phyloP scores from a whole-genome alignment of 2,113 vertebrate genomes.

The Chaetodon trifascialis region DNA sequence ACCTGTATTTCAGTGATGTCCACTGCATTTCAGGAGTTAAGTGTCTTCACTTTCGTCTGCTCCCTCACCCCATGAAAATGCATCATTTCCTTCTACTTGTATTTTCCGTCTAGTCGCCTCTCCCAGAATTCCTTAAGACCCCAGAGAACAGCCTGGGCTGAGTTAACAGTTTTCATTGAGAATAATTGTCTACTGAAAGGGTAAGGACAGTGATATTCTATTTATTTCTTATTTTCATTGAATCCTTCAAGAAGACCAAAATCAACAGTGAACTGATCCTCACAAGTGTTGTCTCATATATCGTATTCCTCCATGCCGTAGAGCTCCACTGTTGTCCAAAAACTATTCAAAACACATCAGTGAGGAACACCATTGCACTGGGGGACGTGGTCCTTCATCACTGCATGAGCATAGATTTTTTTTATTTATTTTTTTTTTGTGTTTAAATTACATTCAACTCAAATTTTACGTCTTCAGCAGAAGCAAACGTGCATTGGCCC shows the following conservation, averaged over 20 bases:
- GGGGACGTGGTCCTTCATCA: background rate
- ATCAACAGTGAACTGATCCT: background rate
- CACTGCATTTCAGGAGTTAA: background rate
- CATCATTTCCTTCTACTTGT: conserved; percentile 9
- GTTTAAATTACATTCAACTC: too few relatives aligned
- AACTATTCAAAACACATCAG: background rate
- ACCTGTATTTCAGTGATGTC: background rate
- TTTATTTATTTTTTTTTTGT: background rate
- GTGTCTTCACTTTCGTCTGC: background rate
- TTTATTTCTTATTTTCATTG: background rate
- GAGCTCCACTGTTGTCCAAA: background rate
- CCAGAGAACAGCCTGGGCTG: conserved; percentile 15
- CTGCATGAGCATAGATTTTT: background rate
- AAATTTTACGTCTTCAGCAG: background rate
- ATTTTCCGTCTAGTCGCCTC: background rate
- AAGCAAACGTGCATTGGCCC: background rate
- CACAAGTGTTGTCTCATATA: background rate
- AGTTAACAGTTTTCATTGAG: conserved; percentile 27
- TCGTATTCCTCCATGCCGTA: background rate
- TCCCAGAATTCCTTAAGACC: conserved; percentile 7
- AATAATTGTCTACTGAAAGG: background rate
- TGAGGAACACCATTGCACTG: background rate
- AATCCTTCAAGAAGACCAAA: background rate
- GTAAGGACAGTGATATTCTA: background rate
- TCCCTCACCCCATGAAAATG: background rate